Conservation (phyloP, 2,888 invertebrate species). For the Uloborus plumipes region DNA sequence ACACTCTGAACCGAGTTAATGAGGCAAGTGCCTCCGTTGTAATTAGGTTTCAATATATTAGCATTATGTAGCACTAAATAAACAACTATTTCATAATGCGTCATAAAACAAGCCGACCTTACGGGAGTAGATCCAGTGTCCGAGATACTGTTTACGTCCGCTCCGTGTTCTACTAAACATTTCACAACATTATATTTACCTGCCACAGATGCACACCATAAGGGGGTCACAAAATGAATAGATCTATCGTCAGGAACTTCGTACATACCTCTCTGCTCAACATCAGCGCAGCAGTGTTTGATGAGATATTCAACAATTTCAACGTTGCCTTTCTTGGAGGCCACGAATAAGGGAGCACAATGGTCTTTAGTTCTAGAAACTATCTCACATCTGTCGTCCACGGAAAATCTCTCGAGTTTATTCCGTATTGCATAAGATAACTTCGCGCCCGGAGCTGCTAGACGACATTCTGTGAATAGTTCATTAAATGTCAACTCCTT, state of each 20-base stretch:
- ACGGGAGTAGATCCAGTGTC: constrained; percentile 89
- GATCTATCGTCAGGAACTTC: constrained; percentile 87
- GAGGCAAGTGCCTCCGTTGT: constrained; percentile 92
- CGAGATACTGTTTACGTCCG: constrained; percentile 87
- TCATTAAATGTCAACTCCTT: constrained; percentile 77
- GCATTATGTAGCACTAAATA: constrained; percentile 71
- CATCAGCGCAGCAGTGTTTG: constrained; percentile 83
- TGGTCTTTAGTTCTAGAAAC: constrained; percentile 77
- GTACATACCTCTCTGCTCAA: constrained; percentile 86
- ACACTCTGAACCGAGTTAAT: constrained; percentile 93
- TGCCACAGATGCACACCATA: constrained; percentile 93
- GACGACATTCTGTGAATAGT: constrained; percentile 78
- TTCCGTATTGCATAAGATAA: constrained; percentile 75
- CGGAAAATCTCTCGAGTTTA: constrained; percentile 76
- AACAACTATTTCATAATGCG: constrained; percentile 82
- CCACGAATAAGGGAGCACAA: constrained; percentile 85
- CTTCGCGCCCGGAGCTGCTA: constrained; percentile 79
- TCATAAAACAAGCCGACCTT: constrained; percentile 93
- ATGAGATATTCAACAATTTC: constrained; percentile 89
- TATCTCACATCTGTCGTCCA: constrained; percentile 78
- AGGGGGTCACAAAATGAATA: constrained; percentile 85
- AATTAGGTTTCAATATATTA: constrained; percentile 80
- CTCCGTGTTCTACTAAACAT: constrained; percentile 83
- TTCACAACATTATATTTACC: constrained; percentile 84
- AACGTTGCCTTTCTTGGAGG: constrained; percentile 83